Base-by-base conservation (phyloP, 1,140 invertebrate species). In the Drosophila setifemur region DNA sequence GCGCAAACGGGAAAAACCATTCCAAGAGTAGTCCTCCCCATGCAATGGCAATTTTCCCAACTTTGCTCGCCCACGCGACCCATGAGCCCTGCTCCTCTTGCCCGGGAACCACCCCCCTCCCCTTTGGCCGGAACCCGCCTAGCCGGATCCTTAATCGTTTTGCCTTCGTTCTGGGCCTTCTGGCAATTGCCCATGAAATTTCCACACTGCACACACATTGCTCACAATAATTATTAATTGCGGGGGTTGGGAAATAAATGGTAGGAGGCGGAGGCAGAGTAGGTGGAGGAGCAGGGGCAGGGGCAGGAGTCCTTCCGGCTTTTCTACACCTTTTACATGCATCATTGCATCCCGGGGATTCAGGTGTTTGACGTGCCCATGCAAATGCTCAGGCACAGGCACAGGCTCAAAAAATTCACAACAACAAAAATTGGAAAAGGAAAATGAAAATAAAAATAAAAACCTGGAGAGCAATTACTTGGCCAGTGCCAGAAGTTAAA, bases 291-390 rank as follows among this genome's bases (percentile, higher is more conserved):
- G 8, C 35, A 35, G 26, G 18, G 4, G 31, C 21, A 21, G 54
- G 33, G 31, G 50, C 39, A 37, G n/a, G n/a, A 44, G 43, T 45
- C 72, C 74, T 85, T 86, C 81, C 81, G 81, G 71, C 72, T 66
- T 86, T 87, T 87, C 68, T 82, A 87, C 82, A 87, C 82, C 82
- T 87, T 87, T 87, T 82, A 87, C 77, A 87, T 68, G 82, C 77
- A 74, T 77, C 45, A 87, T 74, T 87, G 82, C 72, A 73, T 70
- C 60, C 33, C 45, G 18, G 52, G 78, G 78, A 69, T 87, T 87
- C 82, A 87, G 82, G 82, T 87, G 82, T 88, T 87, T 88, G 76
- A 88, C 82, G 64, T 66, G 52, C 52, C 19, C 58, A 49, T 49
- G 57, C 47, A 47, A 39, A 28, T 69, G 16, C 25, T 25, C 44